These are phyloP conservation scores for Carassius auratus DNA, from an alignment of 2,113 vertebrate genomes.

Conservation along the genomic window DNA sequence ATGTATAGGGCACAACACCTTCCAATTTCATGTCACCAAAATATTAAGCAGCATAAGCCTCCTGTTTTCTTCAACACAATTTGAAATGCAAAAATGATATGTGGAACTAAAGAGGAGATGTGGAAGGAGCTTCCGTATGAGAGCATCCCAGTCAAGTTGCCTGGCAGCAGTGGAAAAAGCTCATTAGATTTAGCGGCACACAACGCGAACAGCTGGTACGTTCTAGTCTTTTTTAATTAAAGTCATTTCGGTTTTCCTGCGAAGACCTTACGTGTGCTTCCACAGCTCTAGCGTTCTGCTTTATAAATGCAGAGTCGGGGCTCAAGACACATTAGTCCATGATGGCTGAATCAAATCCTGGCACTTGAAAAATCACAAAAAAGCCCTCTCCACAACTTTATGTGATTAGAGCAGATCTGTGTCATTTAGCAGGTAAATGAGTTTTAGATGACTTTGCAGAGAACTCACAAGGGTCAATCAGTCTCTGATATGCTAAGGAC, in stretches of 20 bases:
- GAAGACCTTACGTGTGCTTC: constrained; percentile 16
- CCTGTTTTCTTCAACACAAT: neutral
- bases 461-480: constrained; percentile 47
- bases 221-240: constrained; percentile 41
- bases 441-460: constrained; percentile 36
- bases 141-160: constrained; percentile 26
- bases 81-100: neutral
- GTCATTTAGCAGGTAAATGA: constrained; percentile 42
- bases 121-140: constrained; percentile 4
- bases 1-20: neutral
- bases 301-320: constrained; percentile 43
- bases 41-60: neutral
- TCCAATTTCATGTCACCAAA: neutral
- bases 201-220: constrained; percentile 46
- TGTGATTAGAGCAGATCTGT: constrained; percentile 47
- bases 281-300: constrained; percentile 9
- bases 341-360: constrained; percentile 17
- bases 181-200: constrained; percentile 37
- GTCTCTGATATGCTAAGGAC: constrained; percentile 33
- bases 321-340: constrained; percentile 28
- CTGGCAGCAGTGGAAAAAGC: constrained; percentile 29
- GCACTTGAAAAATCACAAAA: constrained; percentile 41
- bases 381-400: constrained; percentile 32
- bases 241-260: constrained; percentile 21
- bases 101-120: neutral